These are phyloP conservation scores for Drosophila fulvimacula DNA, from an alignment of 2,888 invertebrate species.

Conservation along the genomic window DNA sequence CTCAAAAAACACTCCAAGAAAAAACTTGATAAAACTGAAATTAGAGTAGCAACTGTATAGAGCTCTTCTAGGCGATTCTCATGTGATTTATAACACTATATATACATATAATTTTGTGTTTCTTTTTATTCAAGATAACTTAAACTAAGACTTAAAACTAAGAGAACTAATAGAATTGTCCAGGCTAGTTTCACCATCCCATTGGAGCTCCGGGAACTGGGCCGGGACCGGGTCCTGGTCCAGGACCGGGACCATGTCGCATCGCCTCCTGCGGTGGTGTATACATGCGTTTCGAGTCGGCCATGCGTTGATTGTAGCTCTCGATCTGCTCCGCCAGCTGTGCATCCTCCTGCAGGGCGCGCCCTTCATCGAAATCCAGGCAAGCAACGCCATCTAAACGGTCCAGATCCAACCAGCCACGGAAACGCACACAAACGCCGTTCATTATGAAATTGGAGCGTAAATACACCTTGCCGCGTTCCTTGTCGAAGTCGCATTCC, in stretches of 20 bases:
- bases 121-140: neutral
- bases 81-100: neutral
- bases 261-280: slow-evolving; percentile 63
- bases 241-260: slow-evolving; percentile 24
- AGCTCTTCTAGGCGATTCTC: neutral
- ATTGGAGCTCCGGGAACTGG: slow-evolving; percentile 40
- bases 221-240: slow-evolving; percentile 26
- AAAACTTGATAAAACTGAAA: neutral
- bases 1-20: slow-evolving; percentile 1
- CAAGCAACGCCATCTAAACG: slow-evolving; percentile 96
- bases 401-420: slow-evolving; percentile 96
- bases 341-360: slow-evolving; percentile 94
- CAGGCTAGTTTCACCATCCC: slow-evolving; percentile 51
- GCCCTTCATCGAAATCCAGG: slow-evolving; percentile 95
- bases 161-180: no score
- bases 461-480: slow-evolving; percentile 96
- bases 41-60: neutral
- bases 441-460: slow-evolving; percentile 97
- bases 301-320: slow-evolving; percentile 57
- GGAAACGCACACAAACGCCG: slow-evolving; percentile 97
- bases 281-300: slow-evolving; percentile 61
- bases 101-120: neutral
- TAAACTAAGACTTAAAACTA: neutral
- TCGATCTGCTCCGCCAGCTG: slow-evolving; percentile 87
- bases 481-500: slow-evolving; percentile 96